phyloP scores from a whole-genome alignment of 2,888 invertebrate species.

The Rhingia rostrata region DNA sequence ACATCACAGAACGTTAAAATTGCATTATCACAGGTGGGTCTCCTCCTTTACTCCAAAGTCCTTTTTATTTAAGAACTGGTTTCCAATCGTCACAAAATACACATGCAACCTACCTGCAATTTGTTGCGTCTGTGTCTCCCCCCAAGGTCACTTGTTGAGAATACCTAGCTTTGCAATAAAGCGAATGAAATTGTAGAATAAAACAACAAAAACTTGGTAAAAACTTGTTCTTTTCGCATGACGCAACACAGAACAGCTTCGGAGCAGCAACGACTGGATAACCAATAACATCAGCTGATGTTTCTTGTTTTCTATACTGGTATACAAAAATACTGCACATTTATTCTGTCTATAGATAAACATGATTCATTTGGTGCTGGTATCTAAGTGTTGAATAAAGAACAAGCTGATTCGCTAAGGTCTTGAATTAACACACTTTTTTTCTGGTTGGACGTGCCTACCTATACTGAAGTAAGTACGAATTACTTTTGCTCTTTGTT shows the following conservation, averaged over 20 bases:
- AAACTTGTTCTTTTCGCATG: conserved; percentile 52
- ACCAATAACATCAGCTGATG: conserved; percentile 56
- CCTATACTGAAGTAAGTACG: too few relatives aligned
- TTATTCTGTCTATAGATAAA: neutral
- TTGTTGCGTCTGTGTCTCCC: neutral
- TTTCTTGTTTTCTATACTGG: conserved; percentile 36
- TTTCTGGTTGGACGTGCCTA: conserved; percentile 33
- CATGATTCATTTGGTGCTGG: conserved; percentile 26
- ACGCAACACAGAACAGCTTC: conserved; percentile 42
- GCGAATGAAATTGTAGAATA: neutral
- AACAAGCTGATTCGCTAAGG: neutral
- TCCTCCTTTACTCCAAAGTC: neutral
- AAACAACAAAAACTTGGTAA: conserved; percentile 10
- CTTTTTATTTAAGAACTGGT: neutral
- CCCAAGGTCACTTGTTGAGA: conserved; percentile 41
- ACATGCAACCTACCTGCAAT: too few relatives aligned
- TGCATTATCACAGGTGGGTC: neutral
- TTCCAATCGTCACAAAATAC: too few relatives aligned
- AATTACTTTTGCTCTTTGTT: too few relatives aligned
- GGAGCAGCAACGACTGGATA: conserved; percentile 5
- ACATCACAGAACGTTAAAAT: neutral
- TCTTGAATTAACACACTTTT: conserved; percentile 25
- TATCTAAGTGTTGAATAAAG: too few relatives aligned
- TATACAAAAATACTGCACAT: conserved; percentile 24
- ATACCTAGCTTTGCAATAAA: neutral